phyloP scores from a whole-genome alignment of 2,888 invertebrate genomes.

The Hyposoter didymator region DNA sequence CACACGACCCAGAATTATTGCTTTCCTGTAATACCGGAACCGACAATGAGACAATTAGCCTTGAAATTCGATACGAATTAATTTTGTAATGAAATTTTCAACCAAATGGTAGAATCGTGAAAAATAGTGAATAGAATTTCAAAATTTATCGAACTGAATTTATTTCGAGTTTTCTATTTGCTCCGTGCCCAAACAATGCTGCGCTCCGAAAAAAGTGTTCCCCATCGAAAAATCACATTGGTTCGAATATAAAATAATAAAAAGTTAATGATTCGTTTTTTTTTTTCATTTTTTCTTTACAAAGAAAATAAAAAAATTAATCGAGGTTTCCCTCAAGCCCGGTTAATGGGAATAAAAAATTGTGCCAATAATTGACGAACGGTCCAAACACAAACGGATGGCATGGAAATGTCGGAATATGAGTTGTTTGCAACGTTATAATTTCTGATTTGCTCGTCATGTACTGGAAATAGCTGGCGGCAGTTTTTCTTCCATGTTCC shows the following conservation, averaged over 20 bases:
- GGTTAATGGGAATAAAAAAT: neutral
- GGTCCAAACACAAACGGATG: neutral
- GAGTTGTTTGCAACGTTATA: conserved; percentile 38
- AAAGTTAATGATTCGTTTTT: neutral
- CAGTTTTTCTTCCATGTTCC: conserved; percentile 27
- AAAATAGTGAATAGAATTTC: neutral
- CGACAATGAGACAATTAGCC: neutral
- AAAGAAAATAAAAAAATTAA: neutral
- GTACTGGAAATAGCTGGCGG: conserved; percentile 27
- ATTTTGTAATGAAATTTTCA: neutral
- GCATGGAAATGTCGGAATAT: neutral
- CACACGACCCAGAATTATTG: conserved; percentile 3
- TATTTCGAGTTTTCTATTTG: neutral
- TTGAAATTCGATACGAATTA: neutral
- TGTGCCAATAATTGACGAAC: neutral
- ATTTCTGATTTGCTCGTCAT: conserved; percentile 26
- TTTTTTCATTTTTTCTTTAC: neutral
- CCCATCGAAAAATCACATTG: no score
- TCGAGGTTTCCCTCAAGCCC: neutral
- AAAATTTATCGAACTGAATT: neutral
- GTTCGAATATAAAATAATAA: neutral
- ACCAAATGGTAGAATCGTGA: neutral
- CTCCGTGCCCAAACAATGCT: no score
- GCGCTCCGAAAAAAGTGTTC: no score
- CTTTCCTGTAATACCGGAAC: conserved; percentile 9